Conservation (phyloP, 2,113 vertebrate species). For the Phylloscopus trochiloides region DNA sequence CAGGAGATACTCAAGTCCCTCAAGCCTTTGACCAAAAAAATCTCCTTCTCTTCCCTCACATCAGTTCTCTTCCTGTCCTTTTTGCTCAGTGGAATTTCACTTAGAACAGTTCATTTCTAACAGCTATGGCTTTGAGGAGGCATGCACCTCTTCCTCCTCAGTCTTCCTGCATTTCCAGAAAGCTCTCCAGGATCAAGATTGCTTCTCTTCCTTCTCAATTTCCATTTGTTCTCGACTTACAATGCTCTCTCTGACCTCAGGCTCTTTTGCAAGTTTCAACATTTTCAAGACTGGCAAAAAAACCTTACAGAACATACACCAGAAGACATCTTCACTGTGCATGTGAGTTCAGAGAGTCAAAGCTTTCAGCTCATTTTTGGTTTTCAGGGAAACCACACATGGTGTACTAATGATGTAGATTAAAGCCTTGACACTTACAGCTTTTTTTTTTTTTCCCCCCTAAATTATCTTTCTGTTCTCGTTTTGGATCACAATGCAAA, state of each 20-base stretch:
- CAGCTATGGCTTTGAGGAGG: neutral
- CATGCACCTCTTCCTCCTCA: neutral
- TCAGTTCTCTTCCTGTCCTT: neutral
- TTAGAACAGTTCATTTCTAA: neutral
- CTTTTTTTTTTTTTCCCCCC: neutral
- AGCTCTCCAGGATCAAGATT: neutral
- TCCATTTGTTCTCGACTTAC: neutral
- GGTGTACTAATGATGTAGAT: neutral
- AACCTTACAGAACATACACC: neutral
- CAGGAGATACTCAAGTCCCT: neutral
- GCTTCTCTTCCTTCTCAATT: neutral
- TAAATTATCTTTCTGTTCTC: neutral
- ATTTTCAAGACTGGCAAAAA: neutral
- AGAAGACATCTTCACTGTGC: neutral
- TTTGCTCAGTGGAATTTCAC: neutral
- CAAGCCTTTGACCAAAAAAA: neutral
- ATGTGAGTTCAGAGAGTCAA: neutral
- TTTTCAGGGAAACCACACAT: constrained; percentile 25
- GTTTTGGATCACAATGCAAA: neutral
- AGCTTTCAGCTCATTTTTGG: neutral
- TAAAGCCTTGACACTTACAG: neutral
- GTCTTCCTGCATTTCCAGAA: neutral
- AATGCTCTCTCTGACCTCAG: neutral
- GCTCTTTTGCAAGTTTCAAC: neutral
- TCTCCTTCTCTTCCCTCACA: neutral